Evolutionary conservation across 2,888 invertebrate genomes (phyloP).

Genomic region (Apoderus coryli): DNA sequence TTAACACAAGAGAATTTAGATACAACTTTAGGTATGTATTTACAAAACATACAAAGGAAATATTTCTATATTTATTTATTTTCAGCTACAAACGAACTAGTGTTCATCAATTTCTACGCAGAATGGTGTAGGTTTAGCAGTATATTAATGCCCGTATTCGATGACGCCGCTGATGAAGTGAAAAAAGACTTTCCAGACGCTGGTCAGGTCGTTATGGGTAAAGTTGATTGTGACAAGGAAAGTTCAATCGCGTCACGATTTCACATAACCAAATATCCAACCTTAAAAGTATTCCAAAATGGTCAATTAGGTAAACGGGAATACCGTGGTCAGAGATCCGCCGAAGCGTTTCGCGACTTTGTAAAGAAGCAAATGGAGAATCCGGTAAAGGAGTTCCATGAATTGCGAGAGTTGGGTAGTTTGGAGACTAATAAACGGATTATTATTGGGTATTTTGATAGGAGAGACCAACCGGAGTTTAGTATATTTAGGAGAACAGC

Average conservation of each 20-base stretch:
- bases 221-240: conserved; percentile 95
- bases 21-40: conserved; percentile 61
- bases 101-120: conserved; percentile 98
- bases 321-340: conserved; percentile 78
- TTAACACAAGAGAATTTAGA: conserved; percentile 71
- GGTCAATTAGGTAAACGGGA: conserved; percentile 82
- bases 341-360: conserved; percentile 79
- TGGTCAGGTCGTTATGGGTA: conserved; percentile 84
- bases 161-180: conserved; percentile 86
- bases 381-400: conserved; percentile 64
- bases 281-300: conserved; percentile 86
- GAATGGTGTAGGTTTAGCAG: conserved; percentile 99
- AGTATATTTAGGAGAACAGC: conserved; percentile 68
- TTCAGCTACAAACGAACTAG: conserved; percentile 89
- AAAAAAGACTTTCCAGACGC: conserved; percentile 59
- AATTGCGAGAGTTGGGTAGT: conserved; percentile 55
- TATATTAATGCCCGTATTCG: conserved; percentile 89
- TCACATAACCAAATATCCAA: conserved; percentile 97
- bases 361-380: conserved; percentile 79
- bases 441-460: conserved; percentile 73
- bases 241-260: conserved; percentile 75
- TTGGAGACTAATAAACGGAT: conserved; percentile 70
- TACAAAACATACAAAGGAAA: too few species aligned
- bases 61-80: conserved; percentile 25
- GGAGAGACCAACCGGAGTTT: conserved; percentile 67